These are phyloP conservation scores for Bothrops jararaca DNA, from an alignment of 2,113 vertebrate species.

Conservation along the genomic window DNA sequence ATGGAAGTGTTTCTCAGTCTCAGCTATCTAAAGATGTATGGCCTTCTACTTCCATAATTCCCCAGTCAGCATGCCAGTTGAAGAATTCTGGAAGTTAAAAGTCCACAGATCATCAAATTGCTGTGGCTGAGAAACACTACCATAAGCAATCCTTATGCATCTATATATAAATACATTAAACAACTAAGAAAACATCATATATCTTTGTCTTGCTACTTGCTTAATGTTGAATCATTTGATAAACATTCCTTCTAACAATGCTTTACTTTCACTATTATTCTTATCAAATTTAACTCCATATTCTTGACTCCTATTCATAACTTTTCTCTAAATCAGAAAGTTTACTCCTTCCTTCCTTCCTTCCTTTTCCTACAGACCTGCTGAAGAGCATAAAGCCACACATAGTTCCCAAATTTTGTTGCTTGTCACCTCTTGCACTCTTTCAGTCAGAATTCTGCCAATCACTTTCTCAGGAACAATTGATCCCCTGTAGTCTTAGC, in stretches of 20 bases:
- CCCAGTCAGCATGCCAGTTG: neutral
- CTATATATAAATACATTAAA: neutral
- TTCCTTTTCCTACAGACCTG: neutral
- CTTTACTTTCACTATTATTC: neutral
- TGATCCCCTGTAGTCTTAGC: neutral
- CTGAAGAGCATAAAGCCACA: neutral
- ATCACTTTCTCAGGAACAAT: neutral
- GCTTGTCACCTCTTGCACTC: neutral
- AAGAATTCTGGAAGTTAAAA: neutral
- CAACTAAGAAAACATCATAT: neutral
- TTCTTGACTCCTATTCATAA: neutral
- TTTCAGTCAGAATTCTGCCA: neutral
- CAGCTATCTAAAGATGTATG: neutral
- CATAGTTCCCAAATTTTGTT: neutral
- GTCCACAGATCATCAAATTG: neutral
- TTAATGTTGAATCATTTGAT: neutral
- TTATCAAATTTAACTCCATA: neutral
- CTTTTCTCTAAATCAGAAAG: neutral
- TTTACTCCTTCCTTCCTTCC: neutral
- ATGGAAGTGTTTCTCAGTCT: neutral
- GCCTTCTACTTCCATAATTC: neutral
- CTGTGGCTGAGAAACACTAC: neutral
- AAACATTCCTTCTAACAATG: neutral
- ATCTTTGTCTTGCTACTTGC: neutral
- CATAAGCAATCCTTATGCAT: neutral